Percentiles rank a stretch among this genome's conserved stretches.
Conservation (phyloP, 2,113 vertebrate genomes). For the Reinhardtius hippoglossoides region DNA sequence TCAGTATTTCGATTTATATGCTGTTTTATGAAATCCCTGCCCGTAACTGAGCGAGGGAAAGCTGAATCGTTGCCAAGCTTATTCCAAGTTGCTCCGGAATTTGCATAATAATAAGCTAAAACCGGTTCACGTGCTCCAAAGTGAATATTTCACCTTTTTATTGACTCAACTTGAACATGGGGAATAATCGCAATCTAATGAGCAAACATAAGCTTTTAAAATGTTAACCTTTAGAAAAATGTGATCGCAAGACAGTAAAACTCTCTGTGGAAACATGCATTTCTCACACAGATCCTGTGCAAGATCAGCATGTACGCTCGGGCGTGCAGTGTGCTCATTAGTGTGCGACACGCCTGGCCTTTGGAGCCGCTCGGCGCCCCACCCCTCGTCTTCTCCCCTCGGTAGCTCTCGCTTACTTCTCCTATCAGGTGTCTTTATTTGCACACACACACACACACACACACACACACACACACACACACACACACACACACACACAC, state of each 20-base stretch:
- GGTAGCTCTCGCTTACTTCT: conserved; percentile 31
- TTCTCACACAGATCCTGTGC: background rate
- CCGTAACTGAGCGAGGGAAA: conserved; percentile 6
- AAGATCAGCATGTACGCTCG: conserved; percentile 4
- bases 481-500: too few species aligned
- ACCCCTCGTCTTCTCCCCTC: background rate
- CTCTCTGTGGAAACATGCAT: background rate
- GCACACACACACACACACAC: too few species aligned
- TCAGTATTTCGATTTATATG: conserved; percentile 38
- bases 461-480: too few species aligned
- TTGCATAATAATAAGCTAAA: conserved; percentile 2
- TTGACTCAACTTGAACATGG: background rate
- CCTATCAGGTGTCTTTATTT: too few species aligned
- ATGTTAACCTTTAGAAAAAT: background rate
- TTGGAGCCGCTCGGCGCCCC: conserved; percentile 12
- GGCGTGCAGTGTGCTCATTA: conserved; percentile 3
- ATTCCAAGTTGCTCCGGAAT: conserved; percentile 9
- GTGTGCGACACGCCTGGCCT: conserved; percentile 16
- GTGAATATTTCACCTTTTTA: background rate
- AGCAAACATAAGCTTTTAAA: background rate
- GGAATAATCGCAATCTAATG: background rate
- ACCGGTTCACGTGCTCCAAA: background rate
- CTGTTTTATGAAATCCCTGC: conserved; percentile 37
- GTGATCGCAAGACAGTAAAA: background rate
- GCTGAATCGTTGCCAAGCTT: conserved; percentile 17